phyloP scores from a whole-genome alignment of 2,888 invertebrate genomes.

The Rhogogaster chlorosoma region DNA sequence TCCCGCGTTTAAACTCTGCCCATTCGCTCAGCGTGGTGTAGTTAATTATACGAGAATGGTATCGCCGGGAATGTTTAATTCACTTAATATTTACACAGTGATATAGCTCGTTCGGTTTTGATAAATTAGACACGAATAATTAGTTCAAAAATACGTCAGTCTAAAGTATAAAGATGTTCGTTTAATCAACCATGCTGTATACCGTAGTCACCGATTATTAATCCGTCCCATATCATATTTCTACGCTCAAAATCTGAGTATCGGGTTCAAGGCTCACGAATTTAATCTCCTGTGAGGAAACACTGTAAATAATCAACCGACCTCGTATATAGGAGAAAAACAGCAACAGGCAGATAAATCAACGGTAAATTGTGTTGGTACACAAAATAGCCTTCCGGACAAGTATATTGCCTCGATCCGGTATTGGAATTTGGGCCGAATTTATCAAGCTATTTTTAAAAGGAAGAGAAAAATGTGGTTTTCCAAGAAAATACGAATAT shows the following conservation, averaged over 20 bases:
- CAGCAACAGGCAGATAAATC: neutral
- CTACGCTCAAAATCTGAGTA: neutral
- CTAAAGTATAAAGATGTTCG: neutral
- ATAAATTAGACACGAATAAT: neutral
- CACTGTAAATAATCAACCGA: neutral
- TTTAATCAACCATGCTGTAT: neutral
- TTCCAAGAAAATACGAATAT: neutral
- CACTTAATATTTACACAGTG: neutral
- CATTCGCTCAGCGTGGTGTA: neutral
- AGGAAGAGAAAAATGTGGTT: no score
- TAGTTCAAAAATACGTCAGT: neutral
- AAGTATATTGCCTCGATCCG: neutral
- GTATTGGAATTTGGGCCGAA: no score
- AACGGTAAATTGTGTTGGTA: neutral
- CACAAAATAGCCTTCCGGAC: neutral
- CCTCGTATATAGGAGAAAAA: neutral
- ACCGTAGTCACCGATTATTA: neutral
- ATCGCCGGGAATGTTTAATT: neutral
- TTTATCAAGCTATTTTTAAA: no score
- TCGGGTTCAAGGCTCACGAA: neutral
- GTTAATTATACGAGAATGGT: slow-evolving; percentile 11
- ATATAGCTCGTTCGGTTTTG: neutral
- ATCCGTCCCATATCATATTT: neutral
- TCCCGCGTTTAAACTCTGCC: neutral
- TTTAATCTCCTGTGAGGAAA: neutral